These are phyloP conservation scores for Rutilus rutilus DNA, from an alignment of 2,113 vertebrate genomes.

Conservation along the genomic window DNA sequence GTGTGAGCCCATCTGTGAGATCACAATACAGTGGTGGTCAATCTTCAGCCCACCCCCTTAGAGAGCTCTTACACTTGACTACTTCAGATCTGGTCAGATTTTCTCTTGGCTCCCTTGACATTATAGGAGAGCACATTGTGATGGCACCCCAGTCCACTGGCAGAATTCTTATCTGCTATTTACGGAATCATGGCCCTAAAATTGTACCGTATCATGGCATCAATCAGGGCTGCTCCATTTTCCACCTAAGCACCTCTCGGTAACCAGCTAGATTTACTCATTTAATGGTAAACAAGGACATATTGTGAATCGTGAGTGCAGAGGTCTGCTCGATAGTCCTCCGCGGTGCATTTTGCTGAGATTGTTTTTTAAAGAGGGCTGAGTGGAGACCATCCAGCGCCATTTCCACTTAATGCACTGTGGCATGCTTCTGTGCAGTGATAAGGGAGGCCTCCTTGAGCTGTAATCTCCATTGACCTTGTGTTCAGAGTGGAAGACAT, in stretches of 20 bases:
- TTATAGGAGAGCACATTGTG: conserved; percentile 36
- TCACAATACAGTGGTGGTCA: conserved; percentile 29
- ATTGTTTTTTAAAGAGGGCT: conserved; percentile 46
- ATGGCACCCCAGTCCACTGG: conserved; percentile 43
- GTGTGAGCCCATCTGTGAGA: conserved; percentile 23
- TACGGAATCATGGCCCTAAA: conserved; percentile 42
- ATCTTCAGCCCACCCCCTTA: not conserved
- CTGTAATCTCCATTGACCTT: conserved; percentile 49
- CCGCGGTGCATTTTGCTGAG: conserved; percentile 32
- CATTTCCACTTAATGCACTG: conserved; percentile 41
- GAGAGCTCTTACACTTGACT: conserved; percentile 13
- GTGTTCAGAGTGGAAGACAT: conserved; percentile 33
- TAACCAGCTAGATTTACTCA: conserved; percentile 47
- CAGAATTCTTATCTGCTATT: conserved; percentile 40
- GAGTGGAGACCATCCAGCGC: conserved; percentile 43
- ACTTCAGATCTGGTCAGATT: conserved; percentile 49
- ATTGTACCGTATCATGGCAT: conserved; percentile 31
- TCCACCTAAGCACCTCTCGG: conserved; percentile 30
- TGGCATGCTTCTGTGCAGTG: conserved; percentile 28
- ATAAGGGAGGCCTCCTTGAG: conserved; percentile 44
- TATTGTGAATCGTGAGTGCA: conserved; percentile 37
- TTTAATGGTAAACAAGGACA: conserved; percentile 53
- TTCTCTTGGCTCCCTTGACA: conserved; percentile 35
- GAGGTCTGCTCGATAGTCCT: conserved; percentile 38
- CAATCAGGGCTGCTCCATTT: conserved; percentile 11